These are phyloP conservation scores for Danaus melanippus DNA, from an alignment of 1,140 invertebrate species.

Conservation along the genomic window DNA sequence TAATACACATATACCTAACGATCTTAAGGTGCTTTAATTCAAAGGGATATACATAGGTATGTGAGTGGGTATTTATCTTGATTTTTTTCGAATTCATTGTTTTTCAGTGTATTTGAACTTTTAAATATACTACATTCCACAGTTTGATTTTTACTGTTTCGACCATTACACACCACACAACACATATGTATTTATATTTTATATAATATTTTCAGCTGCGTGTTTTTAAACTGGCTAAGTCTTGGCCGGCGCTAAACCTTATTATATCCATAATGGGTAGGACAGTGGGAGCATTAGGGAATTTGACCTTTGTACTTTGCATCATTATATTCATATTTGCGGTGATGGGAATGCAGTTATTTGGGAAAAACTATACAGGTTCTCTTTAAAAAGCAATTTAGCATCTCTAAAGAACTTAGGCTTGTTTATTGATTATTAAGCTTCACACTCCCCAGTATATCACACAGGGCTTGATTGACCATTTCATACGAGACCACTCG, in stretches of 20 bases:
- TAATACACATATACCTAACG: too few species aligned
- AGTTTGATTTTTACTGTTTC: constrained; percentile 9
- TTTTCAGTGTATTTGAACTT: too few species aligned
- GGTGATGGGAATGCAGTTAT: constrained; percentile 99
- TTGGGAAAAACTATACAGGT: constrained; percentile 94
- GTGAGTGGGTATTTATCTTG: too few species aligned
- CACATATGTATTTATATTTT: constrained; percentile 46
- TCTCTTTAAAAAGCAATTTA: constrained; percentile 66
- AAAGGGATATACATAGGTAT: too few species aligned
- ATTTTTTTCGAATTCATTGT: too few species aligned
- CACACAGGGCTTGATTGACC: constrained; percentile 67
- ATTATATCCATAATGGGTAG: constrained; percentile 98
- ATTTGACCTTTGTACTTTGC: constrained; percentile 96
- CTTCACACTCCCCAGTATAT: constrained; percentile 63
- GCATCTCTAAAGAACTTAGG: constrained; percentile 60
- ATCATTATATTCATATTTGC: constrained; percentile 99
- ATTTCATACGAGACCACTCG: constrained; percentile 52
- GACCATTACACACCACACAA: constrained; percentile 15
- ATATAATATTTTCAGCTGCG: constrained; percentile 84
- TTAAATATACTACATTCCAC: constrained; percentile 8
- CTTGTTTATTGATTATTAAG: constrained; percentile 66
- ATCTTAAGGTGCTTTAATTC: too few species aligned
- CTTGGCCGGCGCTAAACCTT: constrained; percentile 98
- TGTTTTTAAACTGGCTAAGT: constrained; percentile 99
- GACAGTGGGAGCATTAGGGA: constrained; percentile 97